A percentile compares a stretch with the other conserved stretches of the same genome.
Conservation (phyloP, 2,797 vertebrate species). For the Pitangus sulphuratus region DNA sequence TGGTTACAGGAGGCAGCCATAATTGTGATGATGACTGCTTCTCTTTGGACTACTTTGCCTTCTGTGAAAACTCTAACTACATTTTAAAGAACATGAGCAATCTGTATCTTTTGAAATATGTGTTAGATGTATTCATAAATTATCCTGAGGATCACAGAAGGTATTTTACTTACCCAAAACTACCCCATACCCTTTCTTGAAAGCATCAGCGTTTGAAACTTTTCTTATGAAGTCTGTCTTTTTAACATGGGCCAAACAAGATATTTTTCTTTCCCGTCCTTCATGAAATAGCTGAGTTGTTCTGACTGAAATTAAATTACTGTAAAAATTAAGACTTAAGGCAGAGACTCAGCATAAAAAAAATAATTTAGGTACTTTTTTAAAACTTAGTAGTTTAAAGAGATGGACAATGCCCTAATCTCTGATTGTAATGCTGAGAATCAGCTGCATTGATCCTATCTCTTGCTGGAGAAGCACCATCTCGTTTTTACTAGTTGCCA, state of each 20-base stretch:
- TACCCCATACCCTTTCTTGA: not conserved
- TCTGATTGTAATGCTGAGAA: not conserved
- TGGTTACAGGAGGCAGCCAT: not conserved
- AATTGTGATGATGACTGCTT: accelerated
- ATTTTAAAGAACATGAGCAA: not conserved
- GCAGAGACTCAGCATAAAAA: not conserved
- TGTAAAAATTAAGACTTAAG: not conserved
- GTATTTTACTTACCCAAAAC: not conserved
- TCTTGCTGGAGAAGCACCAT: not conserved
- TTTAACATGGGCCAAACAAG: not conserved
- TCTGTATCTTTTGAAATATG: not conserved
- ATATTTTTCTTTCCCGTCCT: not conserved
- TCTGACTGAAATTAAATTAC: not conserved
- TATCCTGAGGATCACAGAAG: not conserved
- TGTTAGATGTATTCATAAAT: not conserved
- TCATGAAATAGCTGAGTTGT: not conserved
- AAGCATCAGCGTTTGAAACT: not conserved
- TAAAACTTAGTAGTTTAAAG: not conserved
- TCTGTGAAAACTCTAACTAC: not conserved
- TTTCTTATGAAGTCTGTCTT: not conserved
- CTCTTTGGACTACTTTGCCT: not conserved
- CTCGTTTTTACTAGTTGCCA: not conserved
- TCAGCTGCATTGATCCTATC: not conserved
- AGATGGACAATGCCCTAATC: not conserved
- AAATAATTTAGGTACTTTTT: not conserved